Base-by-base conservation (phyloP, 2,113 vertebrate species). In the Pelvicachromis taeniatus region DNA sequence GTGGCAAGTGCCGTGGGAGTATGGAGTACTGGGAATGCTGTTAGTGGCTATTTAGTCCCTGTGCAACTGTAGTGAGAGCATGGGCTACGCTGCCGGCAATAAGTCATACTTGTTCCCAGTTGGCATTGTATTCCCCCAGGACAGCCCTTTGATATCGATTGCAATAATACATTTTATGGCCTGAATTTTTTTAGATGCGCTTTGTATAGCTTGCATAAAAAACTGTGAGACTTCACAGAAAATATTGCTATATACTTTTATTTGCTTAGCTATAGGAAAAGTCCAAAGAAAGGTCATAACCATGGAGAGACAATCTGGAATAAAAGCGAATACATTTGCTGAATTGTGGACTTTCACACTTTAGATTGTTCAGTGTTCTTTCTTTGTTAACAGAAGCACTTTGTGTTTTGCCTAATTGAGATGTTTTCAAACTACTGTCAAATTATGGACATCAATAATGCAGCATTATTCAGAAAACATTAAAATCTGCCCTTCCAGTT, bases 381-480 rank as follows among this genome's bases (percentile, higher is more conserved):
- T 70, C 58, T 78, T 75, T 77, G 59, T 82, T 63, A 31, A 82
- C 31, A 73, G 4, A 88, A 80, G 42, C 58, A 77, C 83, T 86
- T 89, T 86, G 63, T n/a, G 54, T 80, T 38, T 80, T 38, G 80
- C 85, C 33, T 70, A 65, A 40, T 78, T 84, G 42, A 82, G 26
- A 80, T 81, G 84, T 82, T 77, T 84, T 85, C 17, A 87, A 77
- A 90, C 84, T 73, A 85, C 26, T 50, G 79, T 77, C 14, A 90
- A 85, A 87, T 70, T 55, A 81, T 63, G 16, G 79, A 40, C 14
- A 58, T 29, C 19, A 80, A 85, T 86, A 83, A 83, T 35, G 40
- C 26, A 68, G 33, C 55, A 89, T 82, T 84, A 81, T 91, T 86
- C 68, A 13, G 50, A 88, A 68, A 91, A 65, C 75, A 90, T 84